Evolutionary conservation across 1,140 invertebrate genomes (phyloP), one percentile per base, ranked within the genome.

Genomic region (Drosophila equinoxialis): DNA sequence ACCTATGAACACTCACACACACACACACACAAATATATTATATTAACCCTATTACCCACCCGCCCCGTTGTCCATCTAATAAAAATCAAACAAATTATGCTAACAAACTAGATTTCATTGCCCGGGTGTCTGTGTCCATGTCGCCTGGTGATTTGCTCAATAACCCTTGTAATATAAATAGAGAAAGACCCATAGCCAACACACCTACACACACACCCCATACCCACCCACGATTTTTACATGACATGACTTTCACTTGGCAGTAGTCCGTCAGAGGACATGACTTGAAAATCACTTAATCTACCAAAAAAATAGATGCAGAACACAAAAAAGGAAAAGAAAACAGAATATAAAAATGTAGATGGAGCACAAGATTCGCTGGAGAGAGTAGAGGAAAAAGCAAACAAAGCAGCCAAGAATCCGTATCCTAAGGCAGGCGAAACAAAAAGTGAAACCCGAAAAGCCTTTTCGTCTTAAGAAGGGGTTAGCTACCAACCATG

Each of bases 81-180:
- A 84, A 89, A 89, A 89, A 89, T 89, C 87, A 90, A 90, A 90
- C 87, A 90, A 90, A 90, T 90, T 90, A 90, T 90, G 86, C 83
- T 74, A 87, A 83, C 87, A 90, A 90, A 90, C 87, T 80, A 70
- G 86, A 90, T 90, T 90, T 90, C 68, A 74, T 74, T 57, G 79
- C 79, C 68, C 54, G 30, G 26, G 48, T 60, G 68, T 85, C 78
- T 66, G 37, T 72, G 55, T 45, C 55, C 69, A 26, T 60, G 73
- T 76, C 66, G 79, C 67, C 65, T 74, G 81, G 87, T 90, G 87
- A 90, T 90, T 90, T 90, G 89, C 89, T 85, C 89, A 90, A 90
- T 90, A 90, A 89, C 83, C 89, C 89, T 91, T 90, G 89, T 90
- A 90, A 90, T 90, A 81, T 82, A 84, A 89, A 89, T 77, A 84